Percentiles rank a stretch among this genome's conserved stretches.
These are phyloP conservation scores for Nematostella vectensis DNA, from an alignment of 92 coral and sea anemone genomes.

Conservation along the genomic window DNA sequence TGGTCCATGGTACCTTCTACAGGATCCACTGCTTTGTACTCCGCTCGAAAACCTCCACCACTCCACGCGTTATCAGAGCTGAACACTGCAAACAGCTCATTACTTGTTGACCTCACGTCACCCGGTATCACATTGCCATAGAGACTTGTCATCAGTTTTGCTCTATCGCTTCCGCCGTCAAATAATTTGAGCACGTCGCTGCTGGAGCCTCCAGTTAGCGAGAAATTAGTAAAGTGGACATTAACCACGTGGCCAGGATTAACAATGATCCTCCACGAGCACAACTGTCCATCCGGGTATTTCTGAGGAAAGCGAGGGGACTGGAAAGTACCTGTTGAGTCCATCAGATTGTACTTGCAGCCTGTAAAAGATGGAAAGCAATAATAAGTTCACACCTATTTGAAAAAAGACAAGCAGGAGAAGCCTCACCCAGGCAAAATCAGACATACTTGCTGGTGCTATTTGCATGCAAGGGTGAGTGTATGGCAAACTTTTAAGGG, in stretches of 20 bases:
- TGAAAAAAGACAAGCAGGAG: no score
- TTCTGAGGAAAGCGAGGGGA: constrained; percentile 27
- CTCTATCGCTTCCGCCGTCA: constrained; percentile 29
- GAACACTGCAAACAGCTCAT: constrained; percentile 35
- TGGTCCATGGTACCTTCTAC: no score
- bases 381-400: no score
- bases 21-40: constrained; percentile 6
- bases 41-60: constrained; percentile 28
- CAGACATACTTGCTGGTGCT: no score
- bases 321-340: constrained; percentile 26
- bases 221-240: constrained; percentile 14
- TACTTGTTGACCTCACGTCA: constrained; percentile 29
- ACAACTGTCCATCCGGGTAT: constrained; percentile 42
- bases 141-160: constrained; percentile 22
- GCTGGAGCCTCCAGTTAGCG: constrained; percentile 4
- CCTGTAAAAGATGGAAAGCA: constrained; percentile 23
- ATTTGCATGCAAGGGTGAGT: no score
- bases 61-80: constrained; percentile 19
- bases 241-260: constrained; percentile 12
- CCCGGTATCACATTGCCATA: constrained; percentile 21
- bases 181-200: constrained; percentile 20
- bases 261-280: constrained; percentile 43
- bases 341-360: constrained; percentile 26
- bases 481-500: no score
- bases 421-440: no score